Evolutionary conservation across 2,888 invertebrate genomes (phyloP), one percentile per base, ranked within the genome.

Genomic region (Amphimallon solstitiale): DNA sequence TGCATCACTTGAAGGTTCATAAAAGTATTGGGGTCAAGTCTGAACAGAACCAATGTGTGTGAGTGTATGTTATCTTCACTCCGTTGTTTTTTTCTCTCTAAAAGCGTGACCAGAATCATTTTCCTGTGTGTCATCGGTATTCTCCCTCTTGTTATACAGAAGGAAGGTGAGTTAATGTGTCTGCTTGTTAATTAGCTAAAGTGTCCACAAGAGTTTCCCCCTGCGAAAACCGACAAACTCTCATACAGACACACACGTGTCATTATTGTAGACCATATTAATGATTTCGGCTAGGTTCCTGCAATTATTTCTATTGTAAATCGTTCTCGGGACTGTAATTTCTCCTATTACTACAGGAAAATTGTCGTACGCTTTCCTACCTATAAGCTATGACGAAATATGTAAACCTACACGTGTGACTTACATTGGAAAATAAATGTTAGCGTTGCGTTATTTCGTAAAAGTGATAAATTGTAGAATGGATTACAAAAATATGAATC

Each of bases 101-200:
- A 43, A 43, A 71, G 72, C 72, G 72, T 72, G 72, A 72, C 72
- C 45, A 66, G 68, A 70, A 62, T 67, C 72, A 72, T 71, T 72
- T 68, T 62, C 63, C 65, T 59, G 61, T 61, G 59, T 60, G 56
- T 66, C 67, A 63, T 66, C 54, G 65, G 63, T 65, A 68, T 70
- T 67, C 70, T 67, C 70, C 65, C 51, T 63, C 54, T 68, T 66
- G 65, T 68, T 60, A 62, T 62, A 67, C 66, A 69, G 69, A 65
- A 67, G 70, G 67, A 59, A 59, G 56, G 56, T 59, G 66, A 70
- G 63, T 66, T 63, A 62, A 70, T 66, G 56, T 43, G 70, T 68
- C 68, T 70, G 66, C 67, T 66, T 70, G 70, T 68, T 70, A 70
- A 70, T 70, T 70, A 68, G 70, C 62, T 66, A 70, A 66, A 64